Percentiles rank a stretch among this genome's conserved stretches.
Conservation (phyloP, 2,797 vertebrate genomes). For the Paguma larvata region DNA sequence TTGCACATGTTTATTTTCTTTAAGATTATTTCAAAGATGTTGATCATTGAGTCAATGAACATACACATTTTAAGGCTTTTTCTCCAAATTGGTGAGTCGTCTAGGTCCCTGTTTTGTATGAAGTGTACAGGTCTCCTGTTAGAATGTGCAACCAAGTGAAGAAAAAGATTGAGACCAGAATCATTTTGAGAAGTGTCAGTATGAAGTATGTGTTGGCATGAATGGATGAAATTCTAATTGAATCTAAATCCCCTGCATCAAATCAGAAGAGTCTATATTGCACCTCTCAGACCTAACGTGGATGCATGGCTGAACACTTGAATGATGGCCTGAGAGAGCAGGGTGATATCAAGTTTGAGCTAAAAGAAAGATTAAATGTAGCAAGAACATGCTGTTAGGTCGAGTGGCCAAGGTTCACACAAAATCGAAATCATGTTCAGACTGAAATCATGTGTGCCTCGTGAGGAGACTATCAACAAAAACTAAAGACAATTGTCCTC, state of each 20-base stretch:
- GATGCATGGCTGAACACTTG: constrained; percentile 3
- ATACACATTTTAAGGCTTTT: neutral
- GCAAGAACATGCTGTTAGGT: neutral
- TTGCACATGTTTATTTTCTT: constrained; percentile 29
- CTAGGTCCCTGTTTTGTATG: neutral
- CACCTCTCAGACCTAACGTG: neutral
- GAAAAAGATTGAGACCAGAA: constrained; percentile 39
- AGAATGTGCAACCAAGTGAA: neutral
- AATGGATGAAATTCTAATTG: constrained; percentile 14
- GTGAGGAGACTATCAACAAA: neutral
- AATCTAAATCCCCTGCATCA: neutral
- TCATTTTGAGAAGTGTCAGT: neutral
- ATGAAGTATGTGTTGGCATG: constrained; percentile 3
- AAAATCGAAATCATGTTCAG: constrained; percentile 24
- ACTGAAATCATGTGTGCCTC: neutral
- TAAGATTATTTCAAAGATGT: constrained; percentile 4
- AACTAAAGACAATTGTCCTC: neutral
- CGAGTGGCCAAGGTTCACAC: constrained; percentile 17
- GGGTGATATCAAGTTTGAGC: neutral
- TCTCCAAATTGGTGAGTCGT: neutral
- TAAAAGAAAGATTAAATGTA: constrained; percentile 40
- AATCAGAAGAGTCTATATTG: neutral
- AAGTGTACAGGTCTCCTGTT: neutral
- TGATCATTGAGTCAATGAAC: neutral
- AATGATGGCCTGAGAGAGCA: neutral